Base-by-base conservation (phyloP, 1,140 invertebrate species). In the Spodoptera frugiperda region DNA sequence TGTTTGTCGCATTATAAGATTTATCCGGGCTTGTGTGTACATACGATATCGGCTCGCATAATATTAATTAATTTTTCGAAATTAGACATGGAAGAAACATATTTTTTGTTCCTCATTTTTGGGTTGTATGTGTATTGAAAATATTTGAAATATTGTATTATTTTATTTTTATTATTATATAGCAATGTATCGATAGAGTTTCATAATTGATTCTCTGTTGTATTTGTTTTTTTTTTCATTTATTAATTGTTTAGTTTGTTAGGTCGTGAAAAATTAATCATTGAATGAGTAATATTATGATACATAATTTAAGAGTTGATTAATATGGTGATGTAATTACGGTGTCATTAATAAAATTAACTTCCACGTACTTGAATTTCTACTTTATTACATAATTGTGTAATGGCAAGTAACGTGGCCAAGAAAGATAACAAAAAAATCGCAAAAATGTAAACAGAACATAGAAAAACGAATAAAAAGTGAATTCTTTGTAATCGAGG, bases 401-500 rank as follows among this genome's bases (percentile, higher is more conserved):
- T 91, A 90, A 89, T 90, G 85, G 89, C 85, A 86, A 91, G 83
- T 87, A 83, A 87, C 83, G 88, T 92, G 89, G 87, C 87, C 88
- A 88, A 86, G 77, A 91, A 92, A 87, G 80, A 59, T 85, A 80
- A 59, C 78, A 87, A 86, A 93, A 92, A 93, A 93, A 92, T 90
- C 87, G 90, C 87, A 92, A 92, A 93, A 93, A 89, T 93, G 90
- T 93, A 91, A 39, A 92, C 83, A 82, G 83, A 91, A 88, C 79
- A 89, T 91, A 93, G 89, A 93, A 93, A 90, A 91, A 91, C 84
- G 85, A 93, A 92, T 90, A 93, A 92, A 93, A 93, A 90, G 86
- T 91, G 89, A 91, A 87, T 87, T 92, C 89, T 93, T 92, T 92
- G 85, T 92, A 93, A 87, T 71, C 78, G 80, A 83, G 84, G 78